phyloP scores from a whole-genome alignment of 2,888 invertebrate genomes.

The Rhogogaster chlorosoma region DNA sequence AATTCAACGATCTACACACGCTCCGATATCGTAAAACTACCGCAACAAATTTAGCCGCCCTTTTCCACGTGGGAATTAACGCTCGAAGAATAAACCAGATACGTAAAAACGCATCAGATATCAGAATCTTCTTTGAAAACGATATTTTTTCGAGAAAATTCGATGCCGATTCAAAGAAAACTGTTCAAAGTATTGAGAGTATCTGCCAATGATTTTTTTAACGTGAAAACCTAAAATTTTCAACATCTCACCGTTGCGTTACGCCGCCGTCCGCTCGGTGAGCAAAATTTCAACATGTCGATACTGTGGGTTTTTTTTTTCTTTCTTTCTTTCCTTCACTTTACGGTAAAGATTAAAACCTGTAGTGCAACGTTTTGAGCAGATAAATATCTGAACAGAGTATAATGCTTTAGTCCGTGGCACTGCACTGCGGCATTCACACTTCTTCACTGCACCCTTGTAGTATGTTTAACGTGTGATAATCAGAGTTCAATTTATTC shows the following conservation, averaged over 20 bases:
- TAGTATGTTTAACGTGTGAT: neutral
- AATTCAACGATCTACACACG: conserved; percentile 7
- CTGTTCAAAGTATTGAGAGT: neutral
- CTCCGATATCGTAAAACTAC: conserved; percentile 27
- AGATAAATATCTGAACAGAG: neutral
- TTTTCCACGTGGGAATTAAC: neutral
- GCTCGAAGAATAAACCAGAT: neutral
- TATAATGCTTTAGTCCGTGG: neutral
- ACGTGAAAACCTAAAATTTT: conserved; percentile 6
- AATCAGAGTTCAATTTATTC: neutral
- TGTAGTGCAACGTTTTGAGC: neutral
- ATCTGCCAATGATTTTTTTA: neutral
- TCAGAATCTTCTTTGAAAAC: neutral
- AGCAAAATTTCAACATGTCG: conserved; percentile 83
- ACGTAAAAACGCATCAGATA: neutral
- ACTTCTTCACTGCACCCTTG: conserved; percentile 31
- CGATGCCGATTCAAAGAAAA: neutral
- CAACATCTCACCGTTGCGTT: conserved; percentile 77
- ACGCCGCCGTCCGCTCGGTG: conserved; percentile 80
- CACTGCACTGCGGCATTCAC: conserved; percentile 52
- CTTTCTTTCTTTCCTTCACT: neutral
- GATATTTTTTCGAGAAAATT: neutral
- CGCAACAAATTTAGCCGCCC: neutral
- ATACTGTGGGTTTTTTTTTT: neutral
- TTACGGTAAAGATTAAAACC: neutral